phyloP scores from a whole-genome alignment of 1,140 invertebrate species.

The Copidosoma floridanum region DNA sequence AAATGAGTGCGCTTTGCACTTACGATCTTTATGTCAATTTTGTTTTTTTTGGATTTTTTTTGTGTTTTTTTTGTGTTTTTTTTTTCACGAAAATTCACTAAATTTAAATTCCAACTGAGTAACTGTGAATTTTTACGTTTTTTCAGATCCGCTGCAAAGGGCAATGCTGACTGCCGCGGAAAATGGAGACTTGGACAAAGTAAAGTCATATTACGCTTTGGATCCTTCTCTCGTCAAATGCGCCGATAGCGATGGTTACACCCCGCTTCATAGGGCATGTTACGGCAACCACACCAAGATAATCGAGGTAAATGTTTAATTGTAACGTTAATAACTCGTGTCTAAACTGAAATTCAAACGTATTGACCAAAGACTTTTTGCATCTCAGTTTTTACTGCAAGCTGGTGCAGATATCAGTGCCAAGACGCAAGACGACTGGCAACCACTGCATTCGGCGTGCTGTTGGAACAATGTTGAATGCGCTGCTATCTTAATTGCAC shows the following conservation, averaged over 20 bases:
- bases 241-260: slow-evolving; percentile 86
- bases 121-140: too few species aligned
- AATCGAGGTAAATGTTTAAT: slow-evolving; percentile 61
- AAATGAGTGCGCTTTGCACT: too few species aligned
- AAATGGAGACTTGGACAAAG: slow-evolving; percentile 68
- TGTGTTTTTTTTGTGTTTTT: neutral
- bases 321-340: neutral
- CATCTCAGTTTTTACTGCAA: slow-evolving; percentile 65
- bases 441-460: slow-evolving; percentile 87
- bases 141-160: slow-evolving; percentile 65
- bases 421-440: slow-evolving; percentile 84
- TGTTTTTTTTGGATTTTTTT: neutral
- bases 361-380: slow-evolving; percentile 7
- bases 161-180: slow-evolving; percentile 81
- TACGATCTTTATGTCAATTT: slow-evolving; percentile 1
- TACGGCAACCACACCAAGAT: slow-evolving; percentile 83
- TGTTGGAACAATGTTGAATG: slow-evolving; percentile 86
- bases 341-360: slow-evolving; percentile 2
- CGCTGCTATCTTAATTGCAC: slow-evolving; percentile 71
- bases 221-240: slow-evolving; percentile 67
- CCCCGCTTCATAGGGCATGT: slow-evolving; percentile 86
- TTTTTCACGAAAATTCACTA: slow-evolving; percentile 10
- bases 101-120: too few species aligned
- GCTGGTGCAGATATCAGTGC: slow-evolving; percentile 72
- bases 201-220: slow-evolving; percentile 63